Evolutionary conservation across 2,888 invertebrate genomes (phyloP), one percentile per base, ranked within the genome.

Genomic region (Xiphydria camelus): DNA sequence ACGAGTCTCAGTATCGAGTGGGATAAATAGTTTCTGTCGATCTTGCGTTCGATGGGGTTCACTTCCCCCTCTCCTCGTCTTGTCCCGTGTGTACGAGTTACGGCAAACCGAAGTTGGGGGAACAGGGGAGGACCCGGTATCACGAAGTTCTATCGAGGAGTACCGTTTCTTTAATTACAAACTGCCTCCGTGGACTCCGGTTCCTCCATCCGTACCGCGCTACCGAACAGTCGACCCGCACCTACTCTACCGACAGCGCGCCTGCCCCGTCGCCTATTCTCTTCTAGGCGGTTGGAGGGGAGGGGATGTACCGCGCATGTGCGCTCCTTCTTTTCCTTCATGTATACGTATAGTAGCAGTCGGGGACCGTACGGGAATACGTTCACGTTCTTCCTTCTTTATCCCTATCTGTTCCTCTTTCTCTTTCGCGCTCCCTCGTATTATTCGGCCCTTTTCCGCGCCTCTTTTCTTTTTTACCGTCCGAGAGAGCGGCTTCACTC

Each of bases 151-250:
- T 50, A 57, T 63, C 57, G 55, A 47, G 55, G n/a, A n/a, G 56
- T 59, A 61, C 58, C 60, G 61, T 64, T 66, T 62, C 61, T 59
- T 66, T 64, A 64, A 66, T 66, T 62, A 61, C 55, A 59, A 60
- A 60, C 45, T 53, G 52, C 51, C 49, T 41, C 46, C 45, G 51
- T 47, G 51, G 18, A 32, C 45, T 31, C 42, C 32, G 20, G 32
- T 26, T 38, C 29, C 14, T 25, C 36, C 2, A 21, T 9, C 18
- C 26, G 2, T 3, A 20, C 41, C 5, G 14, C 20, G 31, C n/a
- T n/a, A n/a, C n/a, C n/a, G n/a, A n/a, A n/a, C n/a, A n/a, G n/a
- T n/a, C n/a, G n/a, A n/a, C n/a, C n/a, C n/a, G n/a, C n/a, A n/a
- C n/a, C n/a, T n/a, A n/a, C n/a, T n/a, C n/a, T n/a, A n/a, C n/a